Evolutionary conservation across 2,797 vertebrate species (phyloP), one percentile per base, ranked within the genome.

Genomic region (Protonibea diacanthus): DNA sequence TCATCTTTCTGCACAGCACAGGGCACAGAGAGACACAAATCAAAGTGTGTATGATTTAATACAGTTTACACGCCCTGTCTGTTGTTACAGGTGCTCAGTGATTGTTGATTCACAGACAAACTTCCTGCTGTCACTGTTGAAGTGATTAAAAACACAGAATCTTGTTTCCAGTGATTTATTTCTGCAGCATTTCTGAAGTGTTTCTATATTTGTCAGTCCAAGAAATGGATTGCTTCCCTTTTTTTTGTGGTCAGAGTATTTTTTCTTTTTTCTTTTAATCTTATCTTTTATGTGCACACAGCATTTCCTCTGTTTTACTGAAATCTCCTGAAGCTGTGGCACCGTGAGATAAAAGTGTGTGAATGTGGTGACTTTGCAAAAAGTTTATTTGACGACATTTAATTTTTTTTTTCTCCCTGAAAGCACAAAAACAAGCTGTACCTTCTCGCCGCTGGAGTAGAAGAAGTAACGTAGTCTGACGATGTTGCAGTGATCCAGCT

Each of bases 391-490:
- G 44, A 61, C 29, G 44, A 61, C 15, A 42, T 3, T n/a, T 0
- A 6, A 13, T 33, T 33, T 33, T 33, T 33, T 33, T 2, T 10
- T 44, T 47, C 1, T 33, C 6, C 29, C 2, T 33, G 52, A 11
- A 38, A 12, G 33, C 42, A 20, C 17, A 44, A 15, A 33, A 21
- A 15, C 5, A 6, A 40, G 49, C 18, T 53, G 20, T 82, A 97
- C 97, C 96, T 98, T 98, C 87, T 98, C 97, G 44, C 97, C 97
- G 18, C 96, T 97, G 88, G 97, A 97, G 94, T 97, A 98, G 93
- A 97, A 98, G 93, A 97, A 98, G 90, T 97, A 98, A 73, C 97
- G 96, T 88, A 98, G 95, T 73, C 96, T 93, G 78, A 98, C 97
- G 1, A 98, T 97, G 90, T 98, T 98, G 94, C 96, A 96, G 93